Conservation (phyloP, 2,113 vertebrate genomes). For the Strix aluco region DNA sequence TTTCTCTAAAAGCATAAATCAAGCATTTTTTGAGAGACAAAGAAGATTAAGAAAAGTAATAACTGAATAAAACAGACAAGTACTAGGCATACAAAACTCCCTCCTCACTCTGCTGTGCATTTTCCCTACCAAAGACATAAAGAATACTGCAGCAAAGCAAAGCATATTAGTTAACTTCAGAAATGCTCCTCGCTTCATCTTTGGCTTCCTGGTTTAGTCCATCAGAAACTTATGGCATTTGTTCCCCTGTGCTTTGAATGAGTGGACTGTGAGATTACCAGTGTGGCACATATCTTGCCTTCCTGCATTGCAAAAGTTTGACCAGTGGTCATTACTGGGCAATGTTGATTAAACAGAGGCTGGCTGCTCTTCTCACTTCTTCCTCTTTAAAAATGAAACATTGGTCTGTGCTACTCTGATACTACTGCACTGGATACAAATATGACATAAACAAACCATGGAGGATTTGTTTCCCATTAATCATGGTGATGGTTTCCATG, state of each 20-base stretch:
- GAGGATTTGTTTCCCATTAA: background rate
- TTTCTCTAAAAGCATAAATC: background rate
- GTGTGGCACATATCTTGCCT: background rate
- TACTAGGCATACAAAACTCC: background rate
- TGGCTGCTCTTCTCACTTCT: background rate
- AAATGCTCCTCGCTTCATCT: background rate
- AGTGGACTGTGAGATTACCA: background rate
- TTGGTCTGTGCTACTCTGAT: background rate
- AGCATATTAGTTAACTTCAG: background rate
- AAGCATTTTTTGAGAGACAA: background rate
- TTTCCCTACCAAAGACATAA: background rate
- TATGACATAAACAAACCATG: background rate
- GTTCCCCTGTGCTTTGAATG: background rate
- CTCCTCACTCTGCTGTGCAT: background rate
- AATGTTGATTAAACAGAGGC: background rate
- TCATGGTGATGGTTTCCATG: background rate
- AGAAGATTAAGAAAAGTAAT: background rate
- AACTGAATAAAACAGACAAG: background rate
- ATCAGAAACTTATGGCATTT: fast-evolving
- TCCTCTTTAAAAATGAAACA: background rate
- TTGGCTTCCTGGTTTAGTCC: background rate
- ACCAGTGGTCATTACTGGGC: background rate
- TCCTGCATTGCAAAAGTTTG: background rate
- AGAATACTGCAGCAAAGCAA: background rate
- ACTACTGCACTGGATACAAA: background rate